Conservation (phyloP, 2,797 vertebrate genomes). For the Nothura maculosa region DNA sequence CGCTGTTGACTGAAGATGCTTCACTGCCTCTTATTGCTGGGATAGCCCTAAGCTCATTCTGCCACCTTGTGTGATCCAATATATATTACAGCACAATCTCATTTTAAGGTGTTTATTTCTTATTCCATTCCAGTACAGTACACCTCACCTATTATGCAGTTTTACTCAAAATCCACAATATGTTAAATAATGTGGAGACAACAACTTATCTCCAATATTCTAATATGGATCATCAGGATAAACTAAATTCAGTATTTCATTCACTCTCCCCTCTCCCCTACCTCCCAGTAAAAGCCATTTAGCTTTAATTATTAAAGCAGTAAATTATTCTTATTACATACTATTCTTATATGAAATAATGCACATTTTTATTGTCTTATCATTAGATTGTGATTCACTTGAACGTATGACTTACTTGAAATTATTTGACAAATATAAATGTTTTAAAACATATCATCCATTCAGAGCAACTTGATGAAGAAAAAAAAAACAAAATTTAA, state of each 20-base stretch:
- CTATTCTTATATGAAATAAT: background rate
- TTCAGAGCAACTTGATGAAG: background rate
- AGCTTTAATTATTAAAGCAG: background rate
- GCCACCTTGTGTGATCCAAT: slow-evolving; percentile 83
- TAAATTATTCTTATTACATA: background rate
- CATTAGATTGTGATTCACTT: background rate
- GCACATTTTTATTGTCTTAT: background rate
- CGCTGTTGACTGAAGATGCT: background rate
- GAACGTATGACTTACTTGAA: background rate
- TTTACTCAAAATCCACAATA: background rate
- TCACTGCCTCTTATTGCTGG: background rate
- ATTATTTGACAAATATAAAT: background rate
- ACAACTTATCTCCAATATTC: background rate
- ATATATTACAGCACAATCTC: slow-evolving; percentile 77
- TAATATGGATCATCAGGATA: background rate
- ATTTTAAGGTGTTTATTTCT: slow-evolving; percentile 30
- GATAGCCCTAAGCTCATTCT: slow-evolving; percentile 75
- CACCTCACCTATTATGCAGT: background rate
- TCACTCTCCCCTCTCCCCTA: background rate
- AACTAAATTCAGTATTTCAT: background rate
- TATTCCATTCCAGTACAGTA: background rate
- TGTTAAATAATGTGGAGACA: background rate
- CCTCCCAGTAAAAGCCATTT: background rate
- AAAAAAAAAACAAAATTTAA: background rate
- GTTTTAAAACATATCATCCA: background rate